Evolutionary conservation across 1,140 invertebrate genomes (phyloP), one percentile per base, ranked within the genome.

Genomic region (Frieseomelitta varia): DNA sequence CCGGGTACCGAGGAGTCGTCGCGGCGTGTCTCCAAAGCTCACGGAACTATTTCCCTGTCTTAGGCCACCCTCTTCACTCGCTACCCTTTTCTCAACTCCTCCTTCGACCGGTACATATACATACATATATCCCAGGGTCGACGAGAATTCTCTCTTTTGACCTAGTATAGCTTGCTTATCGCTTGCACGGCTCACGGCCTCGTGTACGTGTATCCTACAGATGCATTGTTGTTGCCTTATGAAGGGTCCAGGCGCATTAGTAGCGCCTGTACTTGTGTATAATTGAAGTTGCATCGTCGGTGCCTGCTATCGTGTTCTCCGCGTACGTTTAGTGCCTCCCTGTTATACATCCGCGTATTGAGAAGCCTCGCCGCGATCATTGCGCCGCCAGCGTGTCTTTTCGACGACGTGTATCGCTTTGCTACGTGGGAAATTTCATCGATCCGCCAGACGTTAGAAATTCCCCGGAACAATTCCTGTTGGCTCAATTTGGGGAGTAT

Each of bases 141-240:
- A 56, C 61, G 81, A 63, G 81, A 61, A 79, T 79, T 63, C 76
- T 69, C 78, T 77, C 61, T 74, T 85, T 74, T 58, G 78, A 82
- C 79, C 79, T 34, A 75, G 71, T 81, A 47, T 47, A 68, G 27
- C 79, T 85, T n/a, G 34, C 53, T 81, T 69, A 75, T 81, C 72
- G 72, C 78, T 76, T 69, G 55, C 69, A 69, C 72, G 55, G 47
- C 63, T 61, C 30, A 27, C 30, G 1, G 3, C n/a, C 55, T 21
- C 19, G 47, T 71, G 27, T 75, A 67, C 71, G 67, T 84, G 55
- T 34, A 63, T 34, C 39, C 51, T 27, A 53, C 63, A 21, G 80
- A 86, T 80, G 77, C 80, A 86, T 86, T 84, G 80, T 81, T 77
- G 79, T 51, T 73, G 51, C 84, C 53, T 88, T 86, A 82, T 73